Evolutionary conservation across 2,113 vertebrate species (phyloP).

Genomic region (Dasyprocta punctata): DNA sequence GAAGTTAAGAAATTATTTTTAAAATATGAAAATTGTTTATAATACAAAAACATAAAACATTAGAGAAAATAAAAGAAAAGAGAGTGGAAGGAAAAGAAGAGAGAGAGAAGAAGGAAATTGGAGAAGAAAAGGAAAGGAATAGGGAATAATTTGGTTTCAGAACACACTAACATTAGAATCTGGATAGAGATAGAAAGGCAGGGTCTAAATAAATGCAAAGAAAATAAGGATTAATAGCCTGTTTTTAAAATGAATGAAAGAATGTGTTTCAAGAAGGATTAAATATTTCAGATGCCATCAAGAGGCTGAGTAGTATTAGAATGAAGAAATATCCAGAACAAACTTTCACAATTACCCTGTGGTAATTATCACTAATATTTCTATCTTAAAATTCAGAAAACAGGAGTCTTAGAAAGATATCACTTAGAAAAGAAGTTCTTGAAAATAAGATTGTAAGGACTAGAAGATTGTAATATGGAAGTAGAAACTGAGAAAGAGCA

Average conservation of each 20-base stretch:
- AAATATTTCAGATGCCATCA: background rate
- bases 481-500: background rate
- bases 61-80: background rate
- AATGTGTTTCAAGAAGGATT: background rate
- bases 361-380: background rate
- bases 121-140: background rate
- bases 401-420: slow-evolving; percentile 9
- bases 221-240: background rate
- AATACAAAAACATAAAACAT: background rate
- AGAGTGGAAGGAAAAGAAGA: background rate
- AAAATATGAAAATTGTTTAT: background rate
- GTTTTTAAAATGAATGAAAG: background rate
- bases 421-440: background rate
- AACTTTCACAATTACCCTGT: background rate
- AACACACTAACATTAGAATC: background rate
- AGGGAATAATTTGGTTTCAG: background rate
- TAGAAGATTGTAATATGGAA: background rate
- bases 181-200: background rate
- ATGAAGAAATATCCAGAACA: background rate
- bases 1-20: background rate
- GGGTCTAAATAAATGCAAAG: background rate
- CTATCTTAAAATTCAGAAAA: background rate
- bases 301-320: background rate
- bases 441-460: background rate
- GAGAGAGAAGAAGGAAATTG: background rate